These are phyloP conservation scores for Nymphalis polychloros DNA, from an alignment of 2,888 invertebrate species.

Conservation along the genomic window DNA sequence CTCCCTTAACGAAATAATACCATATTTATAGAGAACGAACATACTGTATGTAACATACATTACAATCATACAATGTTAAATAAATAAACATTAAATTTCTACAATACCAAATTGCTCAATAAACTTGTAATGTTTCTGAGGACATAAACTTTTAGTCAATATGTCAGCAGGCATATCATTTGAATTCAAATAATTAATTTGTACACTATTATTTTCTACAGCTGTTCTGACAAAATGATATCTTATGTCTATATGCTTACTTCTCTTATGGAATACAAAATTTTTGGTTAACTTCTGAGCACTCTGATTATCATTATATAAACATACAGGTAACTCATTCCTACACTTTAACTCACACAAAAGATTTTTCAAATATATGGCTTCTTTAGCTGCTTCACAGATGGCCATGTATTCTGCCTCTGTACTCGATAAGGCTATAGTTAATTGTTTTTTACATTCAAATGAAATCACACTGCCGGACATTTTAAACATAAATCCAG, in stretches of 20 bases:
- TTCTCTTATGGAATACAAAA: slow-evolving; percentile 30
- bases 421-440: slow-evolving; percentile 1
- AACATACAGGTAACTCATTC: slow-evolving; percentile 19
- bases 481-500: not conserved
- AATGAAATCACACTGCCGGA: not conserved
- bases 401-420: slow-evolving; percentile 12
- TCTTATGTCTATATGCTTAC: slow-evolving; percentile 30
- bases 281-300: slow-evolving; percentile 29
- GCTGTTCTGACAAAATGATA: slow-evolving; percentile 28
- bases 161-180: slow-evolving; percentile 10
- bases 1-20: too few species aligned
- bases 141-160: slow-evolving; percentile 6
- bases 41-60: too few species aligned
- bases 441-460: slow-evolving; percentile 19
- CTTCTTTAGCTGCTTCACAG: not conserved
- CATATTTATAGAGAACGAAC: too few species aligned
- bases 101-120: too few species aligned
- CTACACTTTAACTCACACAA: not conserved
- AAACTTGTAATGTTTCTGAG: too few species aligned
- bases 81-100: too few species aligned
- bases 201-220: slow-evolving; percentile 22
- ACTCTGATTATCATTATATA: slow-evolving; percentile 35
- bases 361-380: not conserved
- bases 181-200: too few species aligned
- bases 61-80: too few species aligned